Conservation (phyloP, 2,888 invertebrate genomes). For the Eupithecia insigniata region DNA sequence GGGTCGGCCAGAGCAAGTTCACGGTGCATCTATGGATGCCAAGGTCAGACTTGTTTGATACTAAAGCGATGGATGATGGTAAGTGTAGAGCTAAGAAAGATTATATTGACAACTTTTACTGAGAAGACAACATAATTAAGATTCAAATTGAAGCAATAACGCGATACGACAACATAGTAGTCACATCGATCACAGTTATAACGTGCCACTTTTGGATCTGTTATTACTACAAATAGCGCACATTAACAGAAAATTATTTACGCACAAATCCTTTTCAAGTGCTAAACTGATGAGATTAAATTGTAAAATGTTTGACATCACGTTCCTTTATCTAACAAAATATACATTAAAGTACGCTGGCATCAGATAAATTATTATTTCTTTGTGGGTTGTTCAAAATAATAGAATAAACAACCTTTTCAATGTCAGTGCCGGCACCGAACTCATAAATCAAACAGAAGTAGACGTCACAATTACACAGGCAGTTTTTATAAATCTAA, state of each 20-base stretch:
- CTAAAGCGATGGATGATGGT: conserved; percentile 8
- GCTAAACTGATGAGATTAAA: background rate
- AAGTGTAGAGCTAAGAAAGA: background rate
- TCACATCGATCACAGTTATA: background rate
- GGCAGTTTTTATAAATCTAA: conserved; percentile 54
- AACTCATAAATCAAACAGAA: conserved; percentile 48
- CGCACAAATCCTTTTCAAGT: background rate
- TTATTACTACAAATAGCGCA: background rate
- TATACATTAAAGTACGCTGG: conserved; percentile 1
- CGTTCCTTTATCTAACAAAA: background rate
- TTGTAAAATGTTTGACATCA: background rate
- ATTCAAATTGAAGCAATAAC: background rate
- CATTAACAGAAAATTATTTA: background rate
- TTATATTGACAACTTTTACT: too few relatives aligned
- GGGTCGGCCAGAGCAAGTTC: conserved; percentile 42
- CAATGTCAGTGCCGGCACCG: conserved; percentile 37
- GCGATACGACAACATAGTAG: background rate
- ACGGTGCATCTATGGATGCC: conserved; percentile 46
- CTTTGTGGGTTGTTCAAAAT: conserved; percentile 25
- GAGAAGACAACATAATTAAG: too few relatives aligned
- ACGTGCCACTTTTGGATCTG: background rate
- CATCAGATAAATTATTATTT: conserved; percentile 23
- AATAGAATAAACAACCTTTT: conserved; percentile 34
- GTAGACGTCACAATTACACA: conserved; percentile 51
- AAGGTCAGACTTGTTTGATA: conserved; percentile 35